Evolutionary conservation across 2,113 vertebrate genomes (phyloP).

Genomic region (Naja naja): DNA sequence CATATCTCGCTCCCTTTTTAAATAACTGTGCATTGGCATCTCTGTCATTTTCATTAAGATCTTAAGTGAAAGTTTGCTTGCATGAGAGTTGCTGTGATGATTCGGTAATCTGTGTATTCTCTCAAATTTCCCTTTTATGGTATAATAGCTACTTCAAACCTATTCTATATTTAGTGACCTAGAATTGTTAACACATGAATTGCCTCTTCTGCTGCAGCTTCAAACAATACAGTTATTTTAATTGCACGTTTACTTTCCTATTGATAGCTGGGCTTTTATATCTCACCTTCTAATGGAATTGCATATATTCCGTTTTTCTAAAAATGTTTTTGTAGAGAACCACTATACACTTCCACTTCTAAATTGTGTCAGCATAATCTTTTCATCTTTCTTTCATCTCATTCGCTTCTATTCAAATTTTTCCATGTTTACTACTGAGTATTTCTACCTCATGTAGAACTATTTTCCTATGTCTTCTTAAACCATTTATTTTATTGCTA

Average conservation of each 20-base stretch:
- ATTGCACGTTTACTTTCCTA: neutral
- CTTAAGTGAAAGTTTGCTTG: neutral
- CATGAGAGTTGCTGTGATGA: neutral
- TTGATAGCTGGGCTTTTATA: neutral
- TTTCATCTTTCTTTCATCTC: neutral
- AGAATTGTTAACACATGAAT: neutral
- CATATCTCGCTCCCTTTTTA: neutral
- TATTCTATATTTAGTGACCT: neutral
- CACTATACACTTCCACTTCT: neutral
- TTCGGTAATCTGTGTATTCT: neutral
- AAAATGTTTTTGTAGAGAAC: neutral
- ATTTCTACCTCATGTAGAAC: neutral
- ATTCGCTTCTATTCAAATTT: neutral
- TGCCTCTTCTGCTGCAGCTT: neutral
- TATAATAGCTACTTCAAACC: neutral
- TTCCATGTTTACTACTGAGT: neutral
- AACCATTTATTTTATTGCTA: neutral
- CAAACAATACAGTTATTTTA: neutral
- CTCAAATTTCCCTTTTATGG: neutral
- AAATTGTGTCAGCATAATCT: neutral
- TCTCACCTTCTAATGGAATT: neutral
- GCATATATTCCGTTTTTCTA: neutral
- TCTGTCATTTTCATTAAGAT: neutral
- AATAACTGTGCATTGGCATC: neutral
- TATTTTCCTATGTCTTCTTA: neutral